Conservation (phyloP, 2,113 vertebrate genomes). For the Rhipidura dahli region DNA sequence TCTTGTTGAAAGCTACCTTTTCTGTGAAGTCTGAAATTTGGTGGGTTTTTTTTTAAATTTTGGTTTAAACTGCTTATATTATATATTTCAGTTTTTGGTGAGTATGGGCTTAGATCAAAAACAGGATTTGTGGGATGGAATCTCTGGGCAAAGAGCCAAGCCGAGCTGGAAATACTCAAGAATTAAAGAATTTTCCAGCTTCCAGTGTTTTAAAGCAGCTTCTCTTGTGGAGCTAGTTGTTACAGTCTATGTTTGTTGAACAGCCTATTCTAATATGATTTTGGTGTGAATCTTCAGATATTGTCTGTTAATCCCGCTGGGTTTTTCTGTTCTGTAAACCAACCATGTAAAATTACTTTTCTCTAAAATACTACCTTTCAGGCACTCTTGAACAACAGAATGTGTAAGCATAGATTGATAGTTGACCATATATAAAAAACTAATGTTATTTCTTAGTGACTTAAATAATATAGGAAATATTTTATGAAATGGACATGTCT, state of each 20-base stretch:
- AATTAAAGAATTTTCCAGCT: background rate
- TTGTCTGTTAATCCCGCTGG: background rate
- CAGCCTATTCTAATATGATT: background rate
- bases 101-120: background rate
- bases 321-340: background rate
- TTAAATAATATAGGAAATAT: background rate
- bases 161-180: background rate
- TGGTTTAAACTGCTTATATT: background rate
- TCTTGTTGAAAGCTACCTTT: background rate
- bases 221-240: background rate
- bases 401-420: background rate
- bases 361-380: background rate
- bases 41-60: too few species aligned
- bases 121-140: background rate
- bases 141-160: background rate
- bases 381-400: background rate
- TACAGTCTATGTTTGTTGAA: background rate
- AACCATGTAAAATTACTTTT: background rate
- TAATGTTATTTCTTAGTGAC: background rate
- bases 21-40: background rate
- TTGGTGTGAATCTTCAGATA: background rate
- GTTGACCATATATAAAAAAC: background rate
- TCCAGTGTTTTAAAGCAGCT: background rate
- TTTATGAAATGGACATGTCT: background rate
- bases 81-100: background rate